Conservation (phyloP, 2,113 vertebrate genomes). For the Campylorhamphus procurvoides region DNA sequence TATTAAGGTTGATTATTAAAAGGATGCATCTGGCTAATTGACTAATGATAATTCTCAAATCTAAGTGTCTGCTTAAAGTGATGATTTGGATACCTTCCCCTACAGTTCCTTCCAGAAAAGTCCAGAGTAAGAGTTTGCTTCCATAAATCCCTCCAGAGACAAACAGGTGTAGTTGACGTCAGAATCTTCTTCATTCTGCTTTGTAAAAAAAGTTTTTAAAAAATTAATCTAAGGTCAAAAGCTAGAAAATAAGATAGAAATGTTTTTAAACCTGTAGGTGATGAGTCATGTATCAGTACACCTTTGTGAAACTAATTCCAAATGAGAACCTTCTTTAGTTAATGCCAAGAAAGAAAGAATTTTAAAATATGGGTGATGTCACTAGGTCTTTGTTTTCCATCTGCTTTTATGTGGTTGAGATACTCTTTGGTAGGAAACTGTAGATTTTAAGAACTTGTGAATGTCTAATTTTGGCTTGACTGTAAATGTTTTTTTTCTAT, state of each 20-base stretch:
- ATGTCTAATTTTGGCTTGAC: neutral
- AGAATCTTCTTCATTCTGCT: neutral
- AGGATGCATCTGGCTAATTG: neutral
- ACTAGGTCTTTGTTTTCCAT: neutral
- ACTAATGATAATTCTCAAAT: conserved; percentile 11
- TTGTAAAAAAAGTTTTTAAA: neutral
- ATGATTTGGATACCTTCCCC: neutral
- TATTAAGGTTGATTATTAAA: conserved; percentile 11
- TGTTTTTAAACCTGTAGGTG: neutral
- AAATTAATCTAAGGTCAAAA: neutral
- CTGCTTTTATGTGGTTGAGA: neutral
- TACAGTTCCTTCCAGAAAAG: neutral
- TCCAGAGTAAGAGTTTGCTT: neutral
- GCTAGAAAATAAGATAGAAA: neutral
- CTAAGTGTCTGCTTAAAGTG: neutral
- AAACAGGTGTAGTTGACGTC: neutral
- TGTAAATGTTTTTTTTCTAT: neutral
- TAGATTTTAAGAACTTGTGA: neutral
- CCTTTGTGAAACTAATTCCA: neutral
- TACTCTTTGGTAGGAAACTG: neutral
- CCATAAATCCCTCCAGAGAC: neutral
- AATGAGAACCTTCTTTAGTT: neutral
- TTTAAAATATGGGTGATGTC: neutral
- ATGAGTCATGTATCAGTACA: neutral
- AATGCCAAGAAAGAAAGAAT: neutral